Percentiles rank a stretch among this genome's conserved stretches.
Evolutionary conservation across 2,113 vertebrate species (phyloP).

Genomic region (Dasyornis broadbenti): DNA sequence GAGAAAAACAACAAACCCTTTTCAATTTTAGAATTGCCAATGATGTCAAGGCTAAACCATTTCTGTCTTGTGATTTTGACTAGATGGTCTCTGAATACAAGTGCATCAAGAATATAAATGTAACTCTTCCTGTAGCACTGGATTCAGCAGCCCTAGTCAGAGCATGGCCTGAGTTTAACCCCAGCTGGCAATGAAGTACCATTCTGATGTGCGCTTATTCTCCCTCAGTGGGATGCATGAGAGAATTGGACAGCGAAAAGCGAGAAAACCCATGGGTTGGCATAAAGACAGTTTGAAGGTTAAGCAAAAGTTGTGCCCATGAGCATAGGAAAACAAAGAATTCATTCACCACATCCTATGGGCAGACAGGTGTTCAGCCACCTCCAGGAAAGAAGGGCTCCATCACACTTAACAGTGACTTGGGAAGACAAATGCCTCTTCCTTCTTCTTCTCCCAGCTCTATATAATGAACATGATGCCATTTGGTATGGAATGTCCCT

Average conservation of each 20-base stretch:
- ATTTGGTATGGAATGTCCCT: not conserved
- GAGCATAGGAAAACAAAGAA: not conserved
- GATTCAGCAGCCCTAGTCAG: not conserved
- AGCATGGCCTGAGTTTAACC: not conserved
- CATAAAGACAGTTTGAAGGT: not conserved
- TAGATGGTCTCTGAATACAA: not conserved
- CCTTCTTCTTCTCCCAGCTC: not conserved
- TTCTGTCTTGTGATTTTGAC: slow-evolving; percentile 13
- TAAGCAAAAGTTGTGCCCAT: not conserved
- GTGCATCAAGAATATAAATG: not conserved
- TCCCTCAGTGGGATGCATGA: not conserved
- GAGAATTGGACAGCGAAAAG: not conserved
- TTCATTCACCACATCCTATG: not conserved
- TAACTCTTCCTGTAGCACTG: not conserved
- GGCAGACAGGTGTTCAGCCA: not conserved
- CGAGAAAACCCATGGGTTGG: not conserved
- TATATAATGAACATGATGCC: not conserved
- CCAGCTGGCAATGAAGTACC: not conserved
- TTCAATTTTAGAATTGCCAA: slow-evolving; percentile 46
- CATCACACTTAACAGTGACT: not conserved
- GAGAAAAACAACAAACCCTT: slow-evolving; percentile 44
- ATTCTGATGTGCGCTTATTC: not conserved
- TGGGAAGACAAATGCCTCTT: not conserved
- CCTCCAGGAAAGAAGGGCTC: not conserved
- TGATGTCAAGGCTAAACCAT: slow-evolving; percentile 63